Conservation (phyloP, 2,797 vertebrate genomes). For the Acanthopagrus latus region DNA sequence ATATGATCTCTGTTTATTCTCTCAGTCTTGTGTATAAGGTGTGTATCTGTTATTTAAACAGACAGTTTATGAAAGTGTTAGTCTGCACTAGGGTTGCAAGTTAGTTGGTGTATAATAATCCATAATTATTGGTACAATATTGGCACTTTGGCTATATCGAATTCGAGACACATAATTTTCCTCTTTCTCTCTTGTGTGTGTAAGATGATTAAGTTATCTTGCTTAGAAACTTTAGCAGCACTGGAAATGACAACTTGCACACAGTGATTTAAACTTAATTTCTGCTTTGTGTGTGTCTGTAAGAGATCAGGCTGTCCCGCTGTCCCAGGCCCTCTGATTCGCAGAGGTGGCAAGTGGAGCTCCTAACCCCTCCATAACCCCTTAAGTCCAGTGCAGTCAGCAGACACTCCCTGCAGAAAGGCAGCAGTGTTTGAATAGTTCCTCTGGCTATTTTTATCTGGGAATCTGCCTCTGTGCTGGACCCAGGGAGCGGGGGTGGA, state of each 20-base stretch:
- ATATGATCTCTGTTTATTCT: neutral
- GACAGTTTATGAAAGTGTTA: neutral
- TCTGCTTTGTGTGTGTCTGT: slow-evolving; percentile 3
- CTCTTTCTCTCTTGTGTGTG: neutral
- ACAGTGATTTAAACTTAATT: neutral
- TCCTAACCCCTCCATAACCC: slow-evolving; percentile 83
- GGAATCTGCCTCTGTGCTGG: slow-evolving; percentile 84
- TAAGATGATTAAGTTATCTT: too few species aligned
- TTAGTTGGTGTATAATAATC: neutral
- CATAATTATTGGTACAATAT: neutral
- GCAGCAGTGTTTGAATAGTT: slow-evolving; percentile 84
- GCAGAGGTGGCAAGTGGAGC: slow-evolving; percentile 65
- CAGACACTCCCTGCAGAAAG: slow-evolving; percentile 80
- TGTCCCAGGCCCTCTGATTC: slow-evolving; percentile 55
- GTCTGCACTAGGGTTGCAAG: neutral
- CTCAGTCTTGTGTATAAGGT: neutral
- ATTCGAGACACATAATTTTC: neutral
- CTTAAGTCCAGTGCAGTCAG: slow-evolving; percentile 72
- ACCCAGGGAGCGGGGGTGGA: slow-evolving; percentile 72
- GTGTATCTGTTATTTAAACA: slow-evolving; percentile 14
- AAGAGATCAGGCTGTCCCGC: slow-evolving; percentile 29
- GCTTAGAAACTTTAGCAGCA: too few species aligned
- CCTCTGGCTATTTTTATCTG: slow-evolving; percentile 85
- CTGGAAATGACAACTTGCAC: neutral
- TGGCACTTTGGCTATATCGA: too few species aligned